phyloP scores from a whole-genome alignment of 1,140 invertebrate species.

The Dendroctonus ponderosae region DNA sequence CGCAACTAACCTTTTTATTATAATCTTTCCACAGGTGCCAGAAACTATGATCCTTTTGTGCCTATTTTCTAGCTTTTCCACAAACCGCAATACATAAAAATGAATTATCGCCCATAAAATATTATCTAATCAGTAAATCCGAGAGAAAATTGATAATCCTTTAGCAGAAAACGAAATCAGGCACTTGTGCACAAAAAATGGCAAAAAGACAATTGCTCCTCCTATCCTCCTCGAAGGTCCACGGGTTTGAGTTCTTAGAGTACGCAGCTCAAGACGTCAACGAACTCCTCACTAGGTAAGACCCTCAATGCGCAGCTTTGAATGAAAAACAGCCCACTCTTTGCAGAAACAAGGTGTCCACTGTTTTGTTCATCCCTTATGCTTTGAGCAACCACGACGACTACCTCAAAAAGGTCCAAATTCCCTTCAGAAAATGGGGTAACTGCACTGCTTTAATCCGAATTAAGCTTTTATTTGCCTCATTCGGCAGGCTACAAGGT shows the following conservation, averaged over 20 bases:
- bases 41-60: neutral
- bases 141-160: too few relatives aligned
- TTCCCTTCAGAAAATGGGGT: slow-evolving; percentile 65
- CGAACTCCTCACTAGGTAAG: slow-evolving; percentile 62
- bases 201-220: slow-evolving; percentile 58
- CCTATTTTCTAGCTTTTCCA: neutral
- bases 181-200: slow-evolving; percentile 11
- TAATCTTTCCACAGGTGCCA: too few relatives aligned
- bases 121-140: too few relatives aligned
- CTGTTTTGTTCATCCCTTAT: slow-evolving; percentile 76
- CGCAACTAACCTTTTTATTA: too few relatives aligned
- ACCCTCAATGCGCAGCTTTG: slow-evolving; percentile 7
- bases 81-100: neutral
- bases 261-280: slow-evolving; percentile 66
- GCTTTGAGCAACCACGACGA: slow-evolving; percentile 65
- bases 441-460: slow-evolving; percentile 15
- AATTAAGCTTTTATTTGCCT: neutral
- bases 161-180: too few relatives aligned
- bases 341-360: slow-evolving; percentile 62
- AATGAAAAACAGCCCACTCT: slow-evolving; percentile 11
- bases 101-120: neutral
- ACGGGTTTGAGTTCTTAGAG: slow-evolving; percentile 66
- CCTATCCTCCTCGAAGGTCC: slow-evolving; percentile 67
- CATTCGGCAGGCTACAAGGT: slow-evolving; percentile 56
- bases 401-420: slow-evolving; percentile 64